Evolutionary conservation across 1,140 invertebrate genomes (phyloP).

Genomic region (Nomia melanderi): DNA sequence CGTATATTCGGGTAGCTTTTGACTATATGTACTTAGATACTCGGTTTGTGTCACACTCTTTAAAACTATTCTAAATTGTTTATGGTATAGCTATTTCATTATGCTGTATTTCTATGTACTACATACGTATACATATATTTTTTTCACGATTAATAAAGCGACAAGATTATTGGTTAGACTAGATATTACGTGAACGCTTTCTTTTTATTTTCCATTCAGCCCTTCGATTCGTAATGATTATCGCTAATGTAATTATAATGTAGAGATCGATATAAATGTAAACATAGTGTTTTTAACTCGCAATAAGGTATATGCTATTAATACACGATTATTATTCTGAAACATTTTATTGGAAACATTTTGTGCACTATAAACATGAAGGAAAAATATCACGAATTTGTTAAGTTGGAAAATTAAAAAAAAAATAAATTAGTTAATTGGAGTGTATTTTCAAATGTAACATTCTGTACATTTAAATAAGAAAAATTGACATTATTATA

Average conservation of each 20-base stretch:
- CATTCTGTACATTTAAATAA: too few species aligned
- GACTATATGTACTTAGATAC: background rate
- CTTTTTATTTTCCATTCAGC: constrained; percentile 11
- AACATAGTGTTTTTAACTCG: too few species aligned
- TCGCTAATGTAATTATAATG: too few species aligned
- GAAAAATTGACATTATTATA: too few species aligned
- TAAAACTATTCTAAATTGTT: constrained; percentile 27
- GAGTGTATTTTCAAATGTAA: too few species aligned
- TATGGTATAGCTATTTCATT: constrained; percentile 36
- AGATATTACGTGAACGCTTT: background rate
- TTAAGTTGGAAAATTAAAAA: background rate
- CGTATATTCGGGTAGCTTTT: constrained; percentile 7
- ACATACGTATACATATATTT: constrained; percentile 21
- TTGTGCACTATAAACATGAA: background rate
- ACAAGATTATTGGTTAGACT: constrained; percentile 33
- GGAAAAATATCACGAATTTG: background rate
- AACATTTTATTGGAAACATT: background rate
- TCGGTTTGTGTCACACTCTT: constrained; percentile 11
- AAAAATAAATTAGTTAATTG: too few species aligned
- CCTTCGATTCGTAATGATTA: background rate
- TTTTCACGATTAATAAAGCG: constrained; percentile 48
- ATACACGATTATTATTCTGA: background rate
- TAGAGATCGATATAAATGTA: too few species aligned
- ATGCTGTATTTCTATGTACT: constrained; percentile 32
- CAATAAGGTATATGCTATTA: too few species aligned